Base-by-base conservation (phyloP, 2,113 vertebrate genomes). In the Phalacrocorax pelagicus region DNA sequence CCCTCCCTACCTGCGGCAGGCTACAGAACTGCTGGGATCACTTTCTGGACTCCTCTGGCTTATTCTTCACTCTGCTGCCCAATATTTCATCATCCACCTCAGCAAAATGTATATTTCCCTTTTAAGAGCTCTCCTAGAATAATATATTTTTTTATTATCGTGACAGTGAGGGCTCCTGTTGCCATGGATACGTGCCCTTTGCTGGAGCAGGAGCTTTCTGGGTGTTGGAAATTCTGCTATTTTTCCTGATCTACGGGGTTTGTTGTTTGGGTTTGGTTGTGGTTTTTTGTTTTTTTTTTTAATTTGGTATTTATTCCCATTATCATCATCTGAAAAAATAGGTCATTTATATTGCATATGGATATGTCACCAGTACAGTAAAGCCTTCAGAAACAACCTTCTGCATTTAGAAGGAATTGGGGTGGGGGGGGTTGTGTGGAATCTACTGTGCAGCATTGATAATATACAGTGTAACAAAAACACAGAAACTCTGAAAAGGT, bases 121-220 rank as follows among this genome's bases (percentile, higher is more conserved):
- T 97, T 97, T 93, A 97, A 97, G 94, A 96, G 88, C 90, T 89
- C 90, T 87, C 73, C 88, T 92, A 93, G 88, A 96, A 96, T 96
- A 96, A 97, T 95, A 67, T 92, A 91, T 89, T 82, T 97, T 96
- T 97, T 96, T 96, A 96, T 97, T 96, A 97, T 97, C 20, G 71
- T 97, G 97, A 97, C 96, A 97, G 96, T 91, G 92, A 97, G 94
- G 96, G 94, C 91, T 95, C 81, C 79, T 66, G 97, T 97, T 97
- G 78, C 96, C 74, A 96, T 97, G 96, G 96, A 82, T 96, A 97
- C 96, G 0, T 94, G 96, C 94, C 94, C 96, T 94, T 97, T 94
- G 80, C 96, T 94, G 34, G 93, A 97, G 94, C 86, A 52, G 72
- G 80, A 97, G 94, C 77, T 97, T 96, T 94, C 91, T 93, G 94